Percentiles rank a stretch among this genome's conserved stretches.
These are phyloP conservation scores for Copidosoma floridanum DNA, from an alignment of 1,140 invertebrate genomes.

Conservation along the genomic window DNA sequence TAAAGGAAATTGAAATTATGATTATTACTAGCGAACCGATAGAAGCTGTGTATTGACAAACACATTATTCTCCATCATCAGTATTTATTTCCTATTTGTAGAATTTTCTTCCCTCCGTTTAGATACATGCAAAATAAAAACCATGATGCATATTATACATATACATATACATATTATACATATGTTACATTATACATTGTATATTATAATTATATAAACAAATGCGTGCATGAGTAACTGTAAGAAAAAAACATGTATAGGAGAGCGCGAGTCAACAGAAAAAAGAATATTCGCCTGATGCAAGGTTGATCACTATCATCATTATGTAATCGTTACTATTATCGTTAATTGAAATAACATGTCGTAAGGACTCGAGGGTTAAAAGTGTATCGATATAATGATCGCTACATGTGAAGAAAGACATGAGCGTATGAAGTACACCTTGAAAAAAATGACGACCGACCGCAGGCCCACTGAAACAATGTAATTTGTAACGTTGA, in stretches of 20 bases:
- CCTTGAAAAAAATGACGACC: slow-evolving; percentile 25
- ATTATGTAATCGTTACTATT: slow-evolving; percentile 12
- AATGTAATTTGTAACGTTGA: too few species aligned
- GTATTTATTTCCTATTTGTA: slow-evolving; percentile 23
- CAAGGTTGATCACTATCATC: not conserved
- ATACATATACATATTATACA: slow-evolving; percentile 24
- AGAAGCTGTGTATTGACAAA: slow-evolving; percentile 27
- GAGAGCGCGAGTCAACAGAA: not conserved
- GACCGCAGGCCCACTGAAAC: slow-evolving; percentile 36
- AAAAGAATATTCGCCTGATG: not conserved
- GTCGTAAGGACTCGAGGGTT: not conserved
- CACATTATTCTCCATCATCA: slow-evolving; percentile 27
- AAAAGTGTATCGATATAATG: slow-evolving; percentile 16
- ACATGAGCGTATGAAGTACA: not conserved
- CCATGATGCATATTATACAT: slow-evolving; percentile 17
- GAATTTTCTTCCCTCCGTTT: too few species aligned
- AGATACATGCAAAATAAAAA: slow-evolving; percentile 5
- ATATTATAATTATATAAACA: slow-evolving; percentile 16
- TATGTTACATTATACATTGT: slow-evolving; percentile 24
- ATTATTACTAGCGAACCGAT: not conserved
- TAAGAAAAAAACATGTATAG: too few species aligned
- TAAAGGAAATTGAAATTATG: not conserved
- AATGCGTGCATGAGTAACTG: not conserved
- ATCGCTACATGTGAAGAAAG: not conserved
- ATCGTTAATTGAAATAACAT: not conserved